Evolutionary conservation across 2,113 vertebrate species (phyloP).

Genomic region (Aspiorhynchus laticeps): DNA sequence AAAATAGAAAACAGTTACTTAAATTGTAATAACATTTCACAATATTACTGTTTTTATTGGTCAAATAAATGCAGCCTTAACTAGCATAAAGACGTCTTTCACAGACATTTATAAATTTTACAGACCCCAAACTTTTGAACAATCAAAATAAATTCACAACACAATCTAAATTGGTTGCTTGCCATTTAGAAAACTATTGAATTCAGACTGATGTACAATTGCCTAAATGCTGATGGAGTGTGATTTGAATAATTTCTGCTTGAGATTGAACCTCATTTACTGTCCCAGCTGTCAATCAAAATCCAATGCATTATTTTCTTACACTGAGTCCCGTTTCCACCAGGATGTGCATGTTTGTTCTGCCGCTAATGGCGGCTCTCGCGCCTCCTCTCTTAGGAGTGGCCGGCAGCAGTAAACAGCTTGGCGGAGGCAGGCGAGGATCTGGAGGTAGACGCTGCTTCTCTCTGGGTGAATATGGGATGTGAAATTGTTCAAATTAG

Average conservation of each 20-base stretch:
- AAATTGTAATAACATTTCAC: not conserved
- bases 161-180: not conserved
- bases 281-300: not conserved
- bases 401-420: constrained; percentile 89
- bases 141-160: not conserved
- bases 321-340: constrained; percentile 93
- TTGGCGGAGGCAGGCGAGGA: constrained; percentile 87
- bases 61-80: not conserved
- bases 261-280: not conserved
- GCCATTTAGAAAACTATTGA: not conserved
- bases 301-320: constrained; percentile 50
- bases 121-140: not conserved
- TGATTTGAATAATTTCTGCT: not conserved
- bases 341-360: constrained; percentile 90
- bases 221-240: not conserved
- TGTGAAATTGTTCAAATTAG: not conserved
- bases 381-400: constrained; percentile 84
- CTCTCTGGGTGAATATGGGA: constrained; percentile 60
- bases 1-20: not conserved
- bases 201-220: not conserved
- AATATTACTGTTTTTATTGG: not conserved
- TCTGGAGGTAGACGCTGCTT: constrained; percentile 77
- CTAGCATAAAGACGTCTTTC: not conserved
- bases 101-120: not conserved
- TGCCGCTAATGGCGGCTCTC: constrained; percentile 84